Evolutionary conservation across 1,140 invertebrate genomes (phyloP), one percentile per base, ranked within the genome.

Genomic region (Sogatella furcifera): DNA sequence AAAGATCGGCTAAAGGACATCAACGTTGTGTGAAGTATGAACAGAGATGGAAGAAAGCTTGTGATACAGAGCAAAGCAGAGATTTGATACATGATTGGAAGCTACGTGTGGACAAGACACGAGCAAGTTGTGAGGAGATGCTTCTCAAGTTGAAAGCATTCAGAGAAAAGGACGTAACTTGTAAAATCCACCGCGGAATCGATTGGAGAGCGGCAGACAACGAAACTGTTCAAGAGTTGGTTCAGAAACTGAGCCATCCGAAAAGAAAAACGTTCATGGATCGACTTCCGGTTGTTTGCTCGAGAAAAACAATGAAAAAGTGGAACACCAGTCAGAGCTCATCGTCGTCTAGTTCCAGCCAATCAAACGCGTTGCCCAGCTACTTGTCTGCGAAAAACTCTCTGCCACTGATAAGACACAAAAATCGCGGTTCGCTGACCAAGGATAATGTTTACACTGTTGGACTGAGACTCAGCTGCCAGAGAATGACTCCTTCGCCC

Each of bases 121-220:
- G 60, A 57, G 55, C 42, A 17, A 62, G 24, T n/a, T 62, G 60
- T 43, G 60, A 62, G 17, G 55, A 62, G 42, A 62, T 62, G 60
- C 42, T 62, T 17, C 41, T 52, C n/a, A 62, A 62, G 31, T 52
- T 62, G 49, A 62, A 57, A 52, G 60, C 52, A 13, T 49, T 62
- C 14, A 62, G 46, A 46, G 60, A 62, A 11, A 52, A 44, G 22
- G 55, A 62, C 41, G 17, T 49, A 2, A 62, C 52, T 1, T 56
- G 15, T 10, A 57, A 57, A 44, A 22, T 43, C 21, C 14, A 34
- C 13, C 55, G 46, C 19, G 60, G 60, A n/a, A 57, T 57, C 11
- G 46, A 49, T 44, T 62, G 60, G 60, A 57, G 57, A 43, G 54
- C 53, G 15, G 55, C 55, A 1, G 59, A 60, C 19, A 55, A 55